A percentile compares a stretch with the other conserved stretches of the same genome.
phyloP scores from a whole-genome alignment of 2,113 vertebrate species.

The Peromyscus maniculatus region DNA sequence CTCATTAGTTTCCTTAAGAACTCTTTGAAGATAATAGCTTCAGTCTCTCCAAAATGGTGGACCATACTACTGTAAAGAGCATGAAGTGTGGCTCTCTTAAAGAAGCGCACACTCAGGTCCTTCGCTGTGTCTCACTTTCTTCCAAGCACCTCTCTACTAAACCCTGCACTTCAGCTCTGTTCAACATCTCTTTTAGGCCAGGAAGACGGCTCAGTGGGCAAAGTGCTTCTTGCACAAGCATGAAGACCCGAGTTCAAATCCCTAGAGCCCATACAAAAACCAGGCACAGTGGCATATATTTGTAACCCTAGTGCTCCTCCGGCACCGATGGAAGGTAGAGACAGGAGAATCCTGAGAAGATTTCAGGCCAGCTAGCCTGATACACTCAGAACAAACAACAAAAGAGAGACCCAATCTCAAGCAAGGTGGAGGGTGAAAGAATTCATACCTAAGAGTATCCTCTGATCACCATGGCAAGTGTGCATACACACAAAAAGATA shows the following conservation, averaged over 20 bases:
- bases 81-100: not conserved
- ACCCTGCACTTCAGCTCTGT: not conserved
- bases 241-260: not conserved
- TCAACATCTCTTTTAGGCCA: not conserved
- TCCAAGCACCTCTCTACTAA: not conserved
- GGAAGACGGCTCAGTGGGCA: not conserved
- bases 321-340: not conserved
- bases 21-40: not conserved
- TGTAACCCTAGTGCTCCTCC: not conserved
- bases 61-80: not conserved
- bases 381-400: not conserved
- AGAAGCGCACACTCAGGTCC: not conserved
- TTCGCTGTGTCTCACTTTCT: too few relatives aligned
- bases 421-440: not conserved
- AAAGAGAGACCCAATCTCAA: not conserved
- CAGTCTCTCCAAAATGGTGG: not conserved
- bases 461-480: not conserved
- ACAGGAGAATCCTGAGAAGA: not conserved
- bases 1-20: not conserved
- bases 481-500: not conserved
- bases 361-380: not conserved
- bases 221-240: not conserved
- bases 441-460: not conserved
- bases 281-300: not conserved
- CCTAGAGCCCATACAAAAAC: not conserved